phyloP scores from a whole-genome alignment of 2,797 vertebrate genomes.

The Acanthurus lineatus region DNA sequence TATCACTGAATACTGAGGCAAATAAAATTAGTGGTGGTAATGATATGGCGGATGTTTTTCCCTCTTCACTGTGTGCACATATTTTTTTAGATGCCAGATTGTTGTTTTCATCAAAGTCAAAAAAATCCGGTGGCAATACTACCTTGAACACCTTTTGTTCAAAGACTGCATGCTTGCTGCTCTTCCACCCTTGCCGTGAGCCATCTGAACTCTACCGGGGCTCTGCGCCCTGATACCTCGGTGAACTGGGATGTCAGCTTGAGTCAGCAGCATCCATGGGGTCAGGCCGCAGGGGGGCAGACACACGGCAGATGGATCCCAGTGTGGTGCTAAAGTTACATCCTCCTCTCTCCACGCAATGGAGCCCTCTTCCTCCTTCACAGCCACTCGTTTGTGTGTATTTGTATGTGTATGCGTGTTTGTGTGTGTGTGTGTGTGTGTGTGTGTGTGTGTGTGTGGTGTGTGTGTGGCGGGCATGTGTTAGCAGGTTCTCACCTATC shows the following conservation, averaged over 20 bases:
- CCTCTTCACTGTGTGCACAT: background rate
- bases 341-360: slow-evolving; percentile 55
- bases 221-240: slow-evolving; percentile 28
- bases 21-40: background rate
- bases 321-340: slow-evolving; percentile 65
- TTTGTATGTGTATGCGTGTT: slow-evolving; percentile 24
- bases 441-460: background rate
- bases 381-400: slow-evolving; percentile 34
- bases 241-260: slow-evolving; percentile 63
- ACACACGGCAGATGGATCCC: slow-evolving; percentile 76
- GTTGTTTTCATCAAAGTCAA: slow-evolving; percentile 17
- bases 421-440: slow-evolving; percentile 9
- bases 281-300: slow-evolving; percentile 54
- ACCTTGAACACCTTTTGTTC: slow-evolving; percentile 26
- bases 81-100: background rate
- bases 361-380: slow-evolving; percentile 40
- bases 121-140: background rate
- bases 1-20: background rate
- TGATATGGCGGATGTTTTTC: background rate
- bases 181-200: slow-evolving; percentile 53
- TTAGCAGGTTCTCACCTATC: slow-evolving; percentile 71
- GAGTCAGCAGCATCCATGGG: slow-evolving; percentile 60
- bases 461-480: slow-evolving; percentile 23
- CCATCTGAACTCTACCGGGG: slow-evolving; percentile 65
- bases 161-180: slow-evolving; percentile 30